Conservation (phyloP, 2,113 vertebrate species). For the Chinchilla lanigera region DNA sequence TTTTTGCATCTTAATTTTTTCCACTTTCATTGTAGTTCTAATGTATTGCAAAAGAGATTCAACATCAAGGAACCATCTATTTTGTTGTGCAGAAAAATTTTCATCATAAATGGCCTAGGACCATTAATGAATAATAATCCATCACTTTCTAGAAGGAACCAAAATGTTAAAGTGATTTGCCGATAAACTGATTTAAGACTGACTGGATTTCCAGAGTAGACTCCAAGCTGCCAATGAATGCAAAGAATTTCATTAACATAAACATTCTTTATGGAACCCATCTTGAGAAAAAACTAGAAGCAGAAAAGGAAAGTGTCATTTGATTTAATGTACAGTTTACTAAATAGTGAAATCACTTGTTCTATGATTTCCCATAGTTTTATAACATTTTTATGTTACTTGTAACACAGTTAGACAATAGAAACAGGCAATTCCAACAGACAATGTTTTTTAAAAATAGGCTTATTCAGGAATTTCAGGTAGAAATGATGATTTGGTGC, state of each 20-base stretch:
- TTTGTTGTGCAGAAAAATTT: conserved; percentile 57
- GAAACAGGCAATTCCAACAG: not conserved
- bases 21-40: conserved; percentile 7
- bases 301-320: not conserved
- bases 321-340: not conserved
- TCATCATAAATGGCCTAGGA: conserved; percentile 66
- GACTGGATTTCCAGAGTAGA: conserved; percentile 78
- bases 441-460: not conserved
- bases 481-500: conserved; percentile 29
- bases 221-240: conserved; percentile 67
- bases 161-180: conserved; percentile 73
- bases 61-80: conserved; percentile 41
- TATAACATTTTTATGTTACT: conserved; percentile 31
- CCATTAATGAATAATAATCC: conserved; percentile 72
- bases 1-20: conserved; percentile 41
- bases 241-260: conserved; percentile 66
- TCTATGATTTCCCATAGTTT: not conserved
- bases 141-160: conserved; percentile 70
- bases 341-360: not conserved
- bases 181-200: conserved; percentile 79
- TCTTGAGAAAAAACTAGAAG: conserved; percentile 71
- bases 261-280: conserved; percentile 70
- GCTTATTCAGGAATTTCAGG: not conserved
- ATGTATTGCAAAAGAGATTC: conserved; percentile 2
- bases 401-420: not conserved